Conservation (phyloP, 2,888 invertebrate species). For the Muscina levida region DNA sequence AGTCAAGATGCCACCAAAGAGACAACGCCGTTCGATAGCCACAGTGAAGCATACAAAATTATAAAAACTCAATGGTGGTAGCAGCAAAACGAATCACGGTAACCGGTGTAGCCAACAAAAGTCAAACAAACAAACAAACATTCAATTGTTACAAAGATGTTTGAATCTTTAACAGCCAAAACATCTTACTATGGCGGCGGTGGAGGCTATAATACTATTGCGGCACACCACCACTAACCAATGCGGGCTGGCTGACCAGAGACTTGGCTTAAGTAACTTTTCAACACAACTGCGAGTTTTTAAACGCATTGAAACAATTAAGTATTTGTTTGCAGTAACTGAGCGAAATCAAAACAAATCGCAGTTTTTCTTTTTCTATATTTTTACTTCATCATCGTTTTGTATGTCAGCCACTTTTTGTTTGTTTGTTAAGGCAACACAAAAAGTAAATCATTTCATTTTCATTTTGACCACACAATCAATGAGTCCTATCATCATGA, state of each 20-base stretch:
- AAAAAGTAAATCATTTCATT: slow-evolving; percentile 62
- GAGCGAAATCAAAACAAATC: neutral
- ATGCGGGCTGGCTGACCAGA: slow-evolving; percentile 51
- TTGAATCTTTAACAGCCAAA: slow-evolving; percentile 47
- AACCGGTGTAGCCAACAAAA: neutral
- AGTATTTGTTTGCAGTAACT: neutral
- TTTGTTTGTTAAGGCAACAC: no score
- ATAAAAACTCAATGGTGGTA: neutral
- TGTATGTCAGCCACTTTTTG: neutral
- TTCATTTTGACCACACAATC: slow-evolving; percentile 24
- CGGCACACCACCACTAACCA: slow-evolving; percentile 18
- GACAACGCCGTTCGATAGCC: neutral
- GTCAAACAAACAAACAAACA: slow-evolving; percentile 14
- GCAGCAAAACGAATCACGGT: neutral
- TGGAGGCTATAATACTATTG: neutral
- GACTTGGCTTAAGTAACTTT: neutral
- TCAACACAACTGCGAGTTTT: neutral
- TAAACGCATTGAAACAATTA: slow-evolving; percentile 2
- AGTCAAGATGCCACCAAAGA: neutral
- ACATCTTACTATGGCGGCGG: neutral
- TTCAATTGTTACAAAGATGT: slow-evolving; percentile 51
- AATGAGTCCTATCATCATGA: slow-evolving; percentile 56
- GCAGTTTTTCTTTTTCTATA: neutral
- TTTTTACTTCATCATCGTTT: neutral
- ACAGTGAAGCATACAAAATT: neutral